Evolutionary conservation across 2,113 vertebrate genomes (phyloP).

Genomic region (Nestor notabilis): DNA sequence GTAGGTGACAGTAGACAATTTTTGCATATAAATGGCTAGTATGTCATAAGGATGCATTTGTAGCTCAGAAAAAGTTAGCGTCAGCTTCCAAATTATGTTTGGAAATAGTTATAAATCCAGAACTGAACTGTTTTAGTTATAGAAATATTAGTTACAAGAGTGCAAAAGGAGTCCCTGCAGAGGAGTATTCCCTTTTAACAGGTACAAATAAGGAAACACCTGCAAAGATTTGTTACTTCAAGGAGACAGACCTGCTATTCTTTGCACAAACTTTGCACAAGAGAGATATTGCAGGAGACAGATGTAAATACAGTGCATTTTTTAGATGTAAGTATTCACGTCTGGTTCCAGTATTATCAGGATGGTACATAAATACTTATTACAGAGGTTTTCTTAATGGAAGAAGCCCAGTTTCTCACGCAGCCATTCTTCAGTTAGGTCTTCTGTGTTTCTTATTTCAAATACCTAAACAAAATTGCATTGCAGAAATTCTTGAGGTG

Average conservation of each 20-base stretch:
- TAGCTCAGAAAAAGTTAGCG: slow-evolving; percentile 66
- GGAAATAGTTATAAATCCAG: slow-evolving; percentile 69
- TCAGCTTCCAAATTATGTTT: slow-evolving; percentile 59
- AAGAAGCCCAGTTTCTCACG: slow-evolving; percentile 94
- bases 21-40: slow-evolving; percentile 55
- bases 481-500: background rate
- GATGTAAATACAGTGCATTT: slow-evolving; percentile 80
- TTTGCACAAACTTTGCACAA: slow-evolving; percentile 75
- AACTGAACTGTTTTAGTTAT: slow-evolving; percentile 57
- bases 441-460: slow-evolving; percentile 97
- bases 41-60: slow-evolving; percentile 64
- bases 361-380: slow-evolving; percentile 74
- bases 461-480: slow-evolving; percentile 85
- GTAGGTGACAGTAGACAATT: slow-evolving; percentile 41
- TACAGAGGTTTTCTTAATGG: slow-evolving; percentile 81
- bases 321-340: slow-evolving; percentile 75
- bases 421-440: slow-evolving; percentile 97
- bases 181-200: slow-evolving; percentile 73
- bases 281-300: slow-evolving; percentile 71
- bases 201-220: slow-evolving; percentile 72
- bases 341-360: slow-evolving; percentile 80
- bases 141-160: slow-evolving; percentile 79
- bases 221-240: slow-evolving; percentile 76
- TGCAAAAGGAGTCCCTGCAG: slow-evolving; percentile 79
- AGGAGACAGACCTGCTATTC: slow-evolving; percentile 72